A percentile compares a stretch with the other conserved stretches of the same genome.
Conservation (phyloP, 2,888 invertebrate species). For the Liodrosophila aerea region DNA sequence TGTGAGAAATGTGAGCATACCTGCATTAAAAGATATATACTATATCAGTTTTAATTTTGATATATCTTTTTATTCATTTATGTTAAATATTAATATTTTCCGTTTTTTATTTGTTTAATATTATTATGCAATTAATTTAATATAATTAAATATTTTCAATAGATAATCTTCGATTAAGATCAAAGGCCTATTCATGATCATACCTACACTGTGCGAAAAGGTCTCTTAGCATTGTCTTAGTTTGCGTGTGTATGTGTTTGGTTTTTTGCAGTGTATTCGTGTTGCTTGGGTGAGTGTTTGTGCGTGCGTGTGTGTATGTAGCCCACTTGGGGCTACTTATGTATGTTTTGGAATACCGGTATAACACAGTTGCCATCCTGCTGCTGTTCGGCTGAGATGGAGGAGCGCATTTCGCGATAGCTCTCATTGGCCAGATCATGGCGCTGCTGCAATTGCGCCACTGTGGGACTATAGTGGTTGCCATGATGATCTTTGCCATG, state of each 20-base stretch:
- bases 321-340: slow-evolving; percentile 24
- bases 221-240: too few species aligned
- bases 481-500: slow-evolving; percentile 70
- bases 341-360: slow-evolving; percentile 81
- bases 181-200: too few species aligned
- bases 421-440: slow-evolving; percentile 72
- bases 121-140: too few species aligned
- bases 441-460: slow-evolving; percentile 69
- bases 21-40: too few species aligned
- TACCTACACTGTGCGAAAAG: too few species aligned
- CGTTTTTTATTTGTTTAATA: too few species aligned
- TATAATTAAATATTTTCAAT: too few species aligned
- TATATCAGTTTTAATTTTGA: too few species aligned
- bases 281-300: slow-evolving; percentile 19
- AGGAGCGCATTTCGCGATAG: slow-evolving; percentile 82
- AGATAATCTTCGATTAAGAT: too few species aligned
- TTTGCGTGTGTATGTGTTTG: slow-evolving; percentile 3
- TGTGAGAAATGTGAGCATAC: too few species aligned
- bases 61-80: too few species aligned
- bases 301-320: slow-evolving; percentile 38
- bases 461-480: slow-evolving; percentile 75
- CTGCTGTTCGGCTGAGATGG: slow-evolving; percentile 45
- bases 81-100: too few species aligned
- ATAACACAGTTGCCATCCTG: slow-evolving; percentile 78
- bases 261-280: slow-evolving; percentile 13